Base-by-base conservation (phyloP, 2,888 invertebrate genomes). In the Dicranocentrus wangi region DNA sequence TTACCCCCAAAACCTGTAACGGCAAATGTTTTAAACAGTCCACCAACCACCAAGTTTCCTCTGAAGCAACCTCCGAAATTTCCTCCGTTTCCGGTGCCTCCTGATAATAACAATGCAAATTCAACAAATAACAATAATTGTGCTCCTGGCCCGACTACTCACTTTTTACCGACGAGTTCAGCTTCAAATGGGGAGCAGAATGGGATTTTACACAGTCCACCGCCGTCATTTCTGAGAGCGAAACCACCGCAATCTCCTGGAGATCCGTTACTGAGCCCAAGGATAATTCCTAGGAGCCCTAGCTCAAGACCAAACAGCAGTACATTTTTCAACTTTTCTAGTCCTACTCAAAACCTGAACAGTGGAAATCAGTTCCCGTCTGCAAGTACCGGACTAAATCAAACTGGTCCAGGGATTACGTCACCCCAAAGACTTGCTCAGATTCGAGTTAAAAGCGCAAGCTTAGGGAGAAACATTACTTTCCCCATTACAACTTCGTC, bases 1-100 rank as follows among this genome's bases (percentile, higher is more conserved):
- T 65, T 86, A 23, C 86, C 86, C n/a, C 86, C 85, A 21, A 86
- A 86, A 69, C 86, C 85, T 8, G 42, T 58, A n/a, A 77, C 28
- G 28, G 60, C 27, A 19, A 60, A 28, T 17, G 21, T 51, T 2
- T 65, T 76, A 13, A 32, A 2, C 21, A 76, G 69, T 39, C 77
- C 77, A 61, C 78, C 78, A 7, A 1, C 65, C 15, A 53, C 70
- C 23, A 78, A 78, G 42, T 78, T 71, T 65, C 76, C 63, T 27
- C 58, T 15, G 10, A 69, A 75, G 53, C n/a, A 51, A 51, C 25
- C 47, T 47, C 72, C 55, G 1, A 61, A 58, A 28, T 27, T 55
- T 23, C 55, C 7, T 63, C 5, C 10, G n/a, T n/a, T n/a, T n/a
- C n/a, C n/a, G n/a, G n/a, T n/a, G n/a, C 65, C 43, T 8, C 55